Evolutionary conservation across 1,140 invertebrate genomes (phyloP), one percentile per base, ranked within the genome.

Genomic region (Carcinoscorpius rotundicauda): DNA sequence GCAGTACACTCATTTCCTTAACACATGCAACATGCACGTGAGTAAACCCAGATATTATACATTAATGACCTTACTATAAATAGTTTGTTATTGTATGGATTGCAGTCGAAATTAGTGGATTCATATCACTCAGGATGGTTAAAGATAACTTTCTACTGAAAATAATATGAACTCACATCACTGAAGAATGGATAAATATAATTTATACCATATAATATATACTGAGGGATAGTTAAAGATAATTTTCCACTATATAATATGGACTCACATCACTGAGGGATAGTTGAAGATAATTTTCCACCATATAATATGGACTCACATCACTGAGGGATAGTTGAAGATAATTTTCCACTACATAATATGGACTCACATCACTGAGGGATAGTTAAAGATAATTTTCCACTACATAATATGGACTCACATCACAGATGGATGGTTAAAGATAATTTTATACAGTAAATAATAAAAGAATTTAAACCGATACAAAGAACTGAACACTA

Each of bases 141-240:
- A 55, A 55, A 4, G 66, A 29, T 29, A 29, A 29, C 29, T 29
- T 60, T 52, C 91, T 91, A 63, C 81, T 55, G 29, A 29, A n/a
- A 9, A 55, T 8, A 55, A 9, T 9, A 55, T 55, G 53, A 2
- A 55, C 8, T 55, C n/a, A 8, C 53, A n/a, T 9, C 8, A 55
- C 8, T n/a, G 2, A 55, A 55, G 3, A 56, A 56, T 70, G 71
- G n/a, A 9, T 9, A 55, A 55, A 4, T 65, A 29, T 29, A 29
- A 29, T 29, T 29, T 29, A 0, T 29, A 29, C 29, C 2, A 29
- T 29, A 0, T 29, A 29, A 29, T 29, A 29, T 29, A 29, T 29
- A 29, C 29, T 29, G 29, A 29, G 29, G 2, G 29, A 29, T 29
- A 29, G 29, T 29, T 29, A 29, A 29, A 29, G 0, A 29, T 29